Base-by-base conservation (phyloP, 2,113 vertebrate genomes). In the Chionis minor region DNA sequence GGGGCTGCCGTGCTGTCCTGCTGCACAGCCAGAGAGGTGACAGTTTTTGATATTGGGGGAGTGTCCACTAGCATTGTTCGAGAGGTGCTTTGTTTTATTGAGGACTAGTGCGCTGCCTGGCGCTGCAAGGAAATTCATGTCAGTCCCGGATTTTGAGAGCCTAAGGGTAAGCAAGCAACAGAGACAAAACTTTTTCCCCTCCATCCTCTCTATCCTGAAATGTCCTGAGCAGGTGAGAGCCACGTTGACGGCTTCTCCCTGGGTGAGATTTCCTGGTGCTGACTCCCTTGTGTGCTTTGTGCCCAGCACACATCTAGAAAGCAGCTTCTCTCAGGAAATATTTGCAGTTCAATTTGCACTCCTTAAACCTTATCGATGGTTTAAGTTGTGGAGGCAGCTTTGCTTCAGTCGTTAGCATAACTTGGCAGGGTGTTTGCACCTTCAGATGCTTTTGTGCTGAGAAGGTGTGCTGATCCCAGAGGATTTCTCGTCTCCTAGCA, bases 61-160 rank as follows among this genome's bases (percentile, higher is more conserved):
- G 54, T 1, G 1, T 56, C 74, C 40, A 30, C 14, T 42, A 22
- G n/a, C 0, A 0, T 33, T 35, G 35, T 61, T 51, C 0, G 3
- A 66, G 77, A 81, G 30, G 44, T 44, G 38, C 13, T 47, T 62
- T 35, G 33, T 84, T 79, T 83, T 75, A 4, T 11, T 21, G 16
- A 63, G 24, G 38, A 56, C 35, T 74, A 26, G 33, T 59, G 27
- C 52, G 14, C 35, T 90, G 58, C 23, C 35, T 69, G 61, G 51
- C 20, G 18, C 63, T 80, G 62, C 32, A 45, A 22, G 42, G 47
- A 58, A 70, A 56, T 66, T 72, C n/a, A 10, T 49, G 51, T 12
- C 26, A 61, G 38, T 63, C 38, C 5, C 44, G 79, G 55, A 77
- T 90, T 51, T 71, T 54, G 71, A 66, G 58, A 40, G 24, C 38